Conservation (phyloP, 2,888 invertebrate genomes). For the Ormyrus nitidulus region DNA sequence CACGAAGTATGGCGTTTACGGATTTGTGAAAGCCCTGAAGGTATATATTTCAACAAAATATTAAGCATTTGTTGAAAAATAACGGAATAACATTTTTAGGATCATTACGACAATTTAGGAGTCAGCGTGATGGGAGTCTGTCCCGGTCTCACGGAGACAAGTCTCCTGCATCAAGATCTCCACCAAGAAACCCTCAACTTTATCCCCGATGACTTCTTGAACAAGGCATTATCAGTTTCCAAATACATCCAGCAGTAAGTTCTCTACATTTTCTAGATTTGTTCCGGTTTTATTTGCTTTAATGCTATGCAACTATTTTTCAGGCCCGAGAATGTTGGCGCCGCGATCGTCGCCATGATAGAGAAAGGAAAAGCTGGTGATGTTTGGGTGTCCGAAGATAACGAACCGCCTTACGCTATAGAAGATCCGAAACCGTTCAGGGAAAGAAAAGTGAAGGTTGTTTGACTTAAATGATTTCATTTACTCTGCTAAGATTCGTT, state of each 20-base stretch:
- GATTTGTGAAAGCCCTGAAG: slow-evolving; percentile 66
- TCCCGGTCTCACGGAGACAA: slow-evolving; percentile 71
- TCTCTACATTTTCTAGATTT: no score
- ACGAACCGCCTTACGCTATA: slow-evolving; percentile 66
- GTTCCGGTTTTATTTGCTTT: no score
- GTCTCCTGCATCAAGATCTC: slow-evolving; percentile 59
- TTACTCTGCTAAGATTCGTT: no score
- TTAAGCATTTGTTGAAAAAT: not conserved
- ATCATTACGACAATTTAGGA: slow-evolving; percentile 69
- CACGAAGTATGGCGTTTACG: slow-evolving; percentile 72
- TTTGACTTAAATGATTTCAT: no score
- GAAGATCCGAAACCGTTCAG: slow-evolving; percentile 62
- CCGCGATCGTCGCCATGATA: slow-evolving; percentile 67
- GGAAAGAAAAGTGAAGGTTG: slow-evolving; percentile 5
- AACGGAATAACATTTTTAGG: slow-evolving; percentile 56
- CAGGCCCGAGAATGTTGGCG: slow-evolving; percentile 69
- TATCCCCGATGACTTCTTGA: slow-evolving; percentile 41
- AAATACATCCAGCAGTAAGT: slow-evolving; percentile 52
- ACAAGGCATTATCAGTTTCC: slow-evolving; percentile 46
- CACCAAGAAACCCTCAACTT: slow-evolving; percentile 47
- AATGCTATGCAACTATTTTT: no score
- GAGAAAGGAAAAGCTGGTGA: slow-evolving; percentile 66
- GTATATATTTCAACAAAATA: slow-evolving; percentile 57
- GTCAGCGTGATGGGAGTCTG: slow-evolving; percentile 70
- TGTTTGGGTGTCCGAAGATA: slow-evolving; percentile 70